Evolutionary conservation across 2,113 vertebrate genomes (phyloP), one percentile per base, ranked within the genome.

Genomic region (Regulus satrapa): DNA sequence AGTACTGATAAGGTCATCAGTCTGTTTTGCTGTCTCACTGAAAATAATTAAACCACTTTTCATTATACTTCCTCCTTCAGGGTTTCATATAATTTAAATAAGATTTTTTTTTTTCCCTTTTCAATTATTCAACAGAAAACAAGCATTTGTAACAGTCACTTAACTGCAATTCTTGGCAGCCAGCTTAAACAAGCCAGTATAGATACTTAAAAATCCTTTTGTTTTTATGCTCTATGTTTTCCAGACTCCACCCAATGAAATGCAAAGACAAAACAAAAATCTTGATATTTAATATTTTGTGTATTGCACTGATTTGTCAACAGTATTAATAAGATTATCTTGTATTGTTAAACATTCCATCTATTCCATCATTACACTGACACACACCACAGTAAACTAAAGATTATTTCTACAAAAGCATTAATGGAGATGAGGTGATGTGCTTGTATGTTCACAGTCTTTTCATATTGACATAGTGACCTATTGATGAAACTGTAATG

Each of bases 91-190:
- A 26, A 61, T n/a, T 43, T 68, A 84, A 41, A 15, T 78, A 76
- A 88, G 69, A 43, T 43, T 34, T 75, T 69, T 43, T 43, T 34
- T 75, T 69, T 43, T 26, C 29, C 32, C 19, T 40, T 88, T 95
- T 55, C 52, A 79, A 89, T 91, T 84, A 93, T 58, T 86, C 85
- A 73, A 66, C 25, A 71, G 55, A 94, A 97, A 94, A 49, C n/a
- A 75, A 95, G 18, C 43, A 91, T 74, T 82, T 88, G 19, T 54
- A 68, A 88, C 81, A 92, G 34, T 58, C 58, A 92, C n/a, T 83
- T 55, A n/a, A 78, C n/a, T 29, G 18, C 34, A 86, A 8, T 48
- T 86, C 75, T 66, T 56, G 76, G 67, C 77, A 72, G 73, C 13
- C 41, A 81, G 18, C 9, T 40, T 69, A 92, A 62, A 73, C 32